Evolutionary conservation across 2,888 invertebrate species (phyloP).

Genomic region (Ceriagrion tenellum): DNA sequence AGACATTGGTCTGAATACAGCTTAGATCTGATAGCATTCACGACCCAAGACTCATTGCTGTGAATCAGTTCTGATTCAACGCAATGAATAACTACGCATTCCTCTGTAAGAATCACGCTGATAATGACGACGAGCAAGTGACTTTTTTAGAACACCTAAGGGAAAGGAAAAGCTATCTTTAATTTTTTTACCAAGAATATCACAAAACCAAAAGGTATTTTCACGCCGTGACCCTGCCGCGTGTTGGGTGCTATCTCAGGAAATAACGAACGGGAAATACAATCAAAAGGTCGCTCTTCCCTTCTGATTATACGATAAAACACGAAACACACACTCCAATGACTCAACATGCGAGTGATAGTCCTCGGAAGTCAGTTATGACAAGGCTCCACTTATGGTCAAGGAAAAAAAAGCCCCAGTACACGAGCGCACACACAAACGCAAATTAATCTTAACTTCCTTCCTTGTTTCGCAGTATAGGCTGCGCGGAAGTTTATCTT

Average conservation of each 20-base stretch:
- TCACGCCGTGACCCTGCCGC: not conserved
- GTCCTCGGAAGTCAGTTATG: conserved; percentile 35
- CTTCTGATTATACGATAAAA: conserved; percentile 9
- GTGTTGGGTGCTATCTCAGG: not conserved
- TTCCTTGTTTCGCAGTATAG: not conserved
- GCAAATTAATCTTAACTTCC: not conserved
- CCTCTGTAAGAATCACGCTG: no score
- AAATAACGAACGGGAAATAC: not conserved
- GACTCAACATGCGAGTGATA: not conserved
- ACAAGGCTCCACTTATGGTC: not conserved
- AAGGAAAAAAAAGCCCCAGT: not conserved
- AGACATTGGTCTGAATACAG: no score
- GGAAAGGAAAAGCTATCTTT: no score
- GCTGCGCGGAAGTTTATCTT: not conserved
- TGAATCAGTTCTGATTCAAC: no score
- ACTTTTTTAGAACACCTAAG: no score
- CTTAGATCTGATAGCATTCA: no score
- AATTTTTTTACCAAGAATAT: no score
- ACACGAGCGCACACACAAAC: not conserved
- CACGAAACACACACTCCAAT: not conserved
- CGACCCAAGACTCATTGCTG: no score
- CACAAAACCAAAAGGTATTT: not conserved
- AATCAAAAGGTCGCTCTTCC: not conserved
- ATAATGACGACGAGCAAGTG: no score
- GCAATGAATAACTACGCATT: no score